phyloP scores from a whole-genome alignment of 2,797 vertebrate genomes.

The Psittacula echo region DNA sequence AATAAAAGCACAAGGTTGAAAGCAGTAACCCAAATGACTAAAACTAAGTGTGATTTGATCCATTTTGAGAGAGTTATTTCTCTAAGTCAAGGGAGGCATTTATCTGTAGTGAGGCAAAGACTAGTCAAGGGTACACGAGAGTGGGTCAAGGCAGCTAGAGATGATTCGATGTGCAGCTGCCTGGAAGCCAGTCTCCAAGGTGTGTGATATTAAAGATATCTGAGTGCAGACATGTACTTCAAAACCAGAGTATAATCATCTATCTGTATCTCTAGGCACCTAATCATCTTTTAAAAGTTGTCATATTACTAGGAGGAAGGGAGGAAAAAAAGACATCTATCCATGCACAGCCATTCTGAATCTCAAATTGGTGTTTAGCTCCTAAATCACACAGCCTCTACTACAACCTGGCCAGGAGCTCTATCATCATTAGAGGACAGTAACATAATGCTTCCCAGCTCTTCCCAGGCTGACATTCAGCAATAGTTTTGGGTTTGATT shows the following conservation, averaged over 20 bases:
- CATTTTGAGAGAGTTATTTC: slow-evolving; percentile 15
- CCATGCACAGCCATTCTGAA: not conserved
- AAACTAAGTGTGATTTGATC: not conserved
- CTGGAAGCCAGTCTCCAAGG: not conserved
- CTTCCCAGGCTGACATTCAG: not conserved
- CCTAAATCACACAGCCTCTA: not conserved
- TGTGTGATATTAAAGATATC: not conserved
- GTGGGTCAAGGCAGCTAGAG: not conserved
- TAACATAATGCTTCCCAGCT: not conserved
- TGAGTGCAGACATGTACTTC: not conserved
- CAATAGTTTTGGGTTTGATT: not conserved
- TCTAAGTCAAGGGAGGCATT: not conserved
- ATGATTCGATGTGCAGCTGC: not conserved
- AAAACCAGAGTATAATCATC: not conserved
- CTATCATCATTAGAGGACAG: not conserved
- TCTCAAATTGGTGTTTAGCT: not conserved
- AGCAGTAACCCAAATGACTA: slow-evolving; percentile 13
- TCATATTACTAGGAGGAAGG: not conserved
- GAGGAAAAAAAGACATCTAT: not conserved
- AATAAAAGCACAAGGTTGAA: slow-evolving; percentile 3
- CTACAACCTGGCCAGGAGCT: not conserved
- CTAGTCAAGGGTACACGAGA: not conserved
- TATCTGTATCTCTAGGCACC: not conserved
- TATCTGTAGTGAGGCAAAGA: not conserved
- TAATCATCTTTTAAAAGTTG: not conserved